Evolutionary conservation across 2,888 invertebrate species (phyloP), one percentile per base, ranked within the genome.

Genomic region (Flabesymbios commensalis): DNA sequence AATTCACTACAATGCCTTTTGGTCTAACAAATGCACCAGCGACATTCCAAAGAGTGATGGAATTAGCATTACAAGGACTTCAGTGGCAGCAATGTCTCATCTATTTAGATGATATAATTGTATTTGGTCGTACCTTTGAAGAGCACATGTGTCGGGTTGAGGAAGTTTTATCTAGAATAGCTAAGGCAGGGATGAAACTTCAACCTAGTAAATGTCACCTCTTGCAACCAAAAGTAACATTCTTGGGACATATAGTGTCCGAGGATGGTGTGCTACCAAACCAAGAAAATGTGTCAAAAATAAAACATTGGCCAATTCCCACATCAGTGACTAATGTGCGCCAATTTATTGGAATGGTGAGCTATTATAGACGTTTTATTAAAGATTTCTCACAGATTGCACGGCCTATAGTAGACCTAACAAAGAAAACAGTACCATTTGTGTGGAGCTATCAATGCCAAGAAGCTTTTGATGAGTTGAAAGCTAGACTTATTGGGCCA

Each of bases 131-230:
- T 1, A 41, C 10, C 31, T 26, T 61, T 28, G 49, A 64, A 1
- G 59, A 70, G 2, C 69, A 71, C 54, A 5, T 68, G 1, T n/a
- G 55, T n/a, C 52, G 69, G 51, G 22, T 70, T 2, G 33, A 52
- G 5, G 17, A n/a, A 14, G 70, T 72, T 4, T 56, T 70, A 14
- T 2, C 49, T 19, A 31, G 66, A 7, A 57, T 69, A 10, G 26
- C 63, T 33, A 7, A 43, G 17, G 62, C 59, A 33, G 24, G 57
- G 5, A 26, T 61, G 1, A 58, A 54, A 14, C 28, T 54, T n/a
- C 41, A 58, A n/a, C 48, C 69, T 0, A 53, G 51, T 19, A 70
- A 68, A 41, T 70, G 69, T 36, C 22, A 24, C n/a, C 39, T 60
- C 4, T 43, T 63, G 14, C n/a, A 55, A 45, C 10, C 43, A 10